phyloP scores from a whole-genome alignment of 2,797 vertebrate species.

The Amniataba percoides region DNA sequence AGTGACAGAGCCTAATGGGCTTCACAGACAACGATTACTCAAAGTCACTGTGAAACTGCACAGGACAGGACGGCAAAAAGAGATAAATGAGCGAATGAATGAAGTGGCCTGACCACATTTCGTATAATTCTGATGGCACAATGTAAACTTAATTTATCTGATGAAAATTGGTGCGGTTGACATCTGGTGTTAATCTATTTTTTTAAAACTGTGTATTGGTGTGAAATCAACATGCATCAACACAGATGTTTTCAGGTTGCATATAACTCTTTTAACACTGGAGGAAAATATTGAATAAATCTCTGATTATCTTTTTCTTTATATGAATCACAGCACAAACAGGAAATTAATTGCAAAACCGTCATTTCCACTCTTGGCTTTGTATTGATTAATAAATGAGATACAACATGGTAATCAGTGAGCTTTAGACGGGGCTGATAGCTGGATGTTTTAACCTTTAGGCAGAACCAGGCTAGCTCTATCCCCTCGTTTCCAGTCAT shows the following conservation, averaged over 20 bases:
- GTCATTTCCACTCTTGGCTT: background rate
- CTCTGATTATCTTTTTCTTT: background rate
- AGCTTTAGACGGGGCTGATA: background rate
- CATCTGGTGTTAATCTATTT: too few species aligned
- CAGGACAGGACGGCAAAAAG: background rate
- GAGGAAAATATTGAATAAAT: background rate
- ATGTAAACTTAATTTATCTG: background rate
- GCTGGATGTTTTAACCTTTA: background rate
- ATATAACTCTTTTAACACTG: background rate
- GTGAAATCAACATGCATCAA: background rate
- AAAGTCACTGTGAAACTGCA: constrained; percentile 59
- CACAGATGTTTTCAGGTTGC: background rate
- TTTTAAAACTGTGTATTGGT: too few species aligned
- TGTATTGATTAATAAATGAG: background rate
- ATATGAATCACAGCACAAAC: background rate
- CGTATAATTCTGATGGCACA: background rate
- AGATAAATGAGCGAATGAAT: too few species aligned
- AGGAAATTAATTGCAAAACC: too few species aligned
- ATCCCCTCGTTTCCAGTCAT: background rate
- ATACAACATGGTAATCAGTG: background rate
- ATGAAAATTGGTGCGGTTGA: background rate
- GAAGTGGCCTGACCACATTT: background rate
- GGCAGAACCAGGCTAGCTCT: background rate
- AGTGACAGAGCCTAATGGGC: constrained; percentile 24
- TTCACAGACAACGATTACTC: constrained; percentile 43